Percentiles rank a stretch among this genome's conserved stretches.
These are phyloP conservation scores for Procavia capensis DNA, from an alignment of 2,113 vertebrate species.

Conservation along the genomic window DNA sequence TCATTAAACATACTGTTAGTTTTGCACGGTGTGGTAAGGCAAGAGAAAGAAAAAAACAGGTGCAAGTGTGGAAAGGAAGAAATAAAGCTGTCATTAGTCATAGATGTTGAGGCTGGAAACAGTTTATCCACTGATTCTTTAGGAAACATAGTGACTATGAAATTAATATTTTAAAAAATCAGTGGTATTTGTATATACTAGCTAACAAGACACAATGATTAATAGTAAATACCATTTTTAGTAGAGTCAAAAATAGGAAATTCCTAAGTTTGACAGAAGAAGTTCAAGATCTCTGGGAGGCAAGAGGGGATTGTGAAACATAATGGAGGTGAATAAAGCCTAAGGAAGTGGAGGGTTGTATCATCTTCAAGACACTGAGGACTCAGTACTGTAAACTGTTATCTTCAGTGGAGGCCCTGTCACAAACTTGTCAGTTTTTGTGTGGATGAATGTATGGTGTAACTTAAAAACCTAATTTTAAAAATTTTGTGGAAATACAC, in stretches of 20 bases:
- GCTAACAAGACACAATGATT: too few relatives aligned
- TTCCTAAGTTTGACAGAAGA: conserved; percentile 26
- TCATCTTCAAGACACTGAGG: too few relatives aligned
- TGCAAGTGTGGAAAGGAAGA: too few relatives aligned
- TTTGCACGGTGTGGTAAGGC: background rate
- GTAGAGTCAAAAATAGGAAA: conserved; percentile 21
- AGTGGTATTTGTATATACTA: background rate
- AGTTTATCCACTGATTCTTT: conserved; percentile 5
- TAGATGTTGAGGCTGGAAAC: background rate
- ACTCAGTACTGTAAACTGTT: too few relatives aligned
- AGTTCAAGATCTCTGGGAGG: background rate
- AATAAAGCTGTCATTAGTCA: background rate
- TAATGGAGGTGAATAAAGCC: background rate
- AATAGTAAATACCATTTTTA: too few relatives aligned
- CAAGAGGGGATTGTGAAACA: background rate
- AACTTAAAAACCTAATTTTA: conserved; percentile 25
- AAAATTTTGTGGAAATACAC: background rate
- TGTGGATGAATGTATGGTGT: background rate
- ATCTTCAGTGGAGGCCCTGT: too few relatives aligned
- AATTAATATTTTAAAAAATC: background rate
- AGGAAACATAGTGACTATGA: background rate
- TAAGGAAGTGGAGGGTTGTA: too few relatives aligned
- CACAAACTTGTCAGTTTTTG: background rate
- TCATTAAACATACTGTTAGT: background rate
- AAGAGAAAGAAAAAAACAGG: background rate